Base-by-base conservation (phyloP, 2,113 vertebrate species). In the Dicaeum eximium region DNA sequence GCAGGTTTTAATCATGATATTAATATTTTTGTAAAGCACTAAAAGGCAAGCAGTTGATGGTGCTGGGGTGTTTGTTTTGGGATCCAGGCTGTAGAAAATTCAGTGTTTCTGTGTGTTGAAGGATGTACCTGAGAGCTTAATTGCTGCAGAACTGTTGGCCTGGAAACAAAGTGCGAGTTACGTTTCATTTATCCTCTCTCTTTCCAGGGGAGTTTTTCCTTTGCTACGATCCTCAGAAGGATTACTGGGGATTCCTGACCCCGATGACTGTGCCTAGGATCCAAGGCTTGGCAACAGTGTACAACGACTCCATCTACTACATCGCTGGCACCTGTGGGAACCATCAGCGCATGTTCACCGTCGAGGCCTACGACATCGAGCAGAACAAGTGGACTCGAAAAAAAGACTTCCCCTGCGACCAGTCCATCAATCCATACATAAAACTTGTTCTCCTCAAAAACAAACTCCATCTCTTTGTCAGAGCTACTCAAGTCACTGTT, bases 401-500 rank as follows among this genome's bases (percentile, higher is more conserved):
- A 92, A 98, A 98, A 95, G 99, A 99, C 96, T 99, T 99, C 78
- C 99, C 99, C 0, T 99, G 99, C 14, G 99, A 99, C 92, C 99
- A 99, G 93, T 99, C 99, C 93, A 99, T 99, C 70, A 99, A 99
- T 86, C 99, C 99, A 0, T 99, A 99, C 73, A 99, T 99, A 78
- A 99, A 99, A 97, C 98, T 99, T 10, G 98, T 99, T 81, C 97
- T 99, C 90, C 98, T 99, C 90, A 98, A 99, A 92, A 98, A 99
- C 85, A 98, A 98, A 96, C 98, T 99, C 40, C 99, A 99, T 89
- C 98, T 99, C 90, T 99, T 99, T 93, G 99, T 99, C 61, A 98
- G 99, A 94, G 99, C 99, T 95, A 99, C 99, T 58, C 99, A 99
- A 98, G 99, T 99, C 96, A 99, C 99, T 90, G 99, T 99, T 65